These are phyloP conservation scores for Drosophila pallidifrons DNA, from an alignment of 1,140 invertebrate genomes.

Conservation along the genomic window DNA sequence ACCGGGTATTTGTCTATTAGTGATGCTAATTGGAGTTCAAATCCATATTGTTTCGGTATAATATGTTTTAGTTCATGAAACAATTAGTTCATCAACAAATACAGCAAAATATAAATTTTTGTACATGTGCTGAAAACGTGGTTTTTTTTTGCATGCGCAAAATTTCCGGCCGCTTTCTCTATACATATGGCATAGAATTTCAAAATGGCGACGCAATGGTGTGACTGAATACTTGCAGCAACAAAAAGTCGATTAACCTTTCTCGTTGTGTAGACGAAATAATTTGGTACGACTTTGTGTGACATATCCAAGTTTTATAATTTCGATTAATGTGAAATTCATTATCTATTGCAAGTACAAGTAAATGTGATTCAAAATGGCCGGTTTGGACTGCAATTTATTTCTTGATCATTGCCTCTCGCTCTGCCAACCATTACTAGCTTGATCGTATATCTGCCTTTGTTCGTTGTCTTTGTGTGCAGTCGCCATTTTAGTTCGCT, in stretches of 20 bases:
- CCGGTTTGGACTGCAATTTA: conserved; percentile 43
- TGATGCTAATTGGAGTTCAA: not conserved
- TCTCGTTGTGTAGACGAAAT: not conserved
- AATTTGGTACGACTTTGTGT: conserved; percentile 12
- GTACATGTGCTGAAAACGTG: conserved; percentile 48
- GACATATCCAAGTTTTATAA: conserved; percentile 32
- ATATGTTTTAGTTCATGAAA: not conserved
- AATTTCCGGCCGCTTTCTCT: conserved; percentile 52
- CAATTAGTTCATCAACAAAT: conserved; percentile 13
- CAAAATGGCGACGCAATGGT: conserved; percentile 68
- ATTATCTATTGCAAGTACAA: conserved; percentile 13
- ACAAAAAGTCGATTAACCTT: conserved; percentile 33
- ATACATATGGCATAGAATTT: conserved; percentile 56
- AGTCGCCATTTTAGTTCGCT: conserved; percentile 64
- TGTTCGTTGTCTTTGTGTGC: conserved; percentile 42
- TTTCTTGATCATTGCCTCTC: conserved; percentile 45
- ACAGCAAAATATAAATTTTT: not conserved
- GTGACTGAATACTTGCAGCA: conserved; percentile 53
- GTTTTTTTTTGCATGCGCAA: conserved; percentile 44
- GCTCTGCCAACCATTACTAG: conserved; percentile 42
- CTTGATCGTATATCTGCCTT: conserved; percentile 55
- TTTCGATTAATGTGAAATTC: conserved; percentile 21
- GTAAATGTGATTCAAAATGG: conserved; percentile 39
- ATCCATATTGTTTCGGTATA: not conserved
- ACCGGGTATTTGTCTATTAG: conserved; percentile 14